Percentiles rank a stretch among this genome's conserved stretches.
Evolutionary conservation across 2,113 vertebrate genomes (phyloP).

Genomic region (Psittacula cyanocephala): DNA sequence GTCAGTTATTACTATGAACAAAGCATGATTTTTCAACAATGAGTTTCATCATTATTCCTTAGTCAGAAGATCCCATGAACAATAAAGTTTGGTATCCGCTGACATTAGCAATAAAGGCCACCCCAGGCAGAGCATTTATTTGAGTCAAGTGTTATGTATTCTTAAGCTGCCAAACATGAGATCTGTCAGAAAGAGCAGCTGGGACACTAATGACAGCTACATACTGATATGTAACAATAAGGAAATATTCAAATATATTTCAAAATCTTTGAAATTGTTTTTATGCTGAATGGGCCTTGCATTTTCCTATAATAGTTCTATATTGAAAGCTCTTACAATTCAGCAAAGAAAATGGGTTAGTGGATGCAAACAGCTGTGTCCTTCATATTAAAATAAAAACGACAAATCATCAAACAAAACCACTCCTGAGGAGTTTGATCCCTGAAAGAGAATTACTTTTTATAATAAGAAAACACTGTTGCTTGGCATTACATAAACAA

Average conservation of each 20-base stretch:
- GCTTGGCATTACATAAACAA: background rate
- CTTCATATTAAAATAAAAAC: background rate
- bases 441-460: background rate
- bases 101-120: conserved; percentile 3
- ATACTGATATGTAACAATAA: background rate
- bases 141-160: background rate
- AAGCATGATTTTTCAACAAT: background rate
- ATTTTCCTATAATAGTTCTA: background rate
- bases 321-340: background rate
- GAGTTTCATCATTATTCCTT: background rate
- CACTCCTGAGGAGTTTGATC: background rate
- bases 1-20: background rate
- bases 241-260: background rate
- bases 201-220: background rate
- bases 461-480: background rate
- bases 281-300: background rate
- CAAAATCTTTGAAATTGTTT: background rate
- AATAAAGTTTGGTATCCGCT: conserved; percentile 7
- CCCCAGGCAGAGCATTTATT: background rate
- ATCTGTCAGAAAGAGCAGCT: background rate
- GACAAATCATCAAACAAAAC: background rate
- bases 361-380: background rate
- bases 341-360: background rate
- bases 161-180: background rate
- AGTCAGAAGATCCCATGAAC: background rate